Conservation (phyloP, 2,113 vertebrate species). For the Butorides virescens region DNA sequence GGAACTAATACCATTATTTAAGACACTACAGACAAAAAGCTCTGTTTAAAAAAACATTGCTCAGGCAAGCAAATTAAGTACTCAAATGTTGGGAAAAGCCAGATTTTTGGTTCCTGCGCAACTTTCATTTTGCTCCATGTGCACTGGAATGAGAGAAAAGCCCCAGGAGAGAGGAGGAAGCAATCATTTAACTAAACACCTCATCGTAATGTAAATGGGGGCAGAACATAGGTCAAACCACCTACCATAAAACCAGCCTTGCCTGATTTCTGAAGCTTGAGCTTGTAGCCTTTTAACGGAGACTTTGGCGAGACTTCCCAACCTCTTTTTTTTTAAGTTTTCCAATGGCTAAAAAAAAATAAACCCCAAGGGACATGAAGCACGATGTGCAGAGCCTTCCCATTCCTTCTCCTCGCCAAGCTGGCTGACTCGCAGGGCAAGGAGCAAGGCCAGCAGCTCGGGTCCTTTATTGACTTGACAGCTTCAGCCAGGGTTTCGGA, state of each 20-base stretch:
- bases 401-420: accelerated
- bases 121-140: not conserved
- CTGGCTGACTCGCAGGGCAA: accelerated
- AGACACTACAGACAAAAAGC: not conserved
- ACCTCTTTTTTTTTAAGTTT: not conserved
- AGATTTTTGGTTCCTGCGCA: not conserved
- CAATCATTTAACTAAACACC: slow-evolving; percentile 21
- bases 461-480: not conserved
- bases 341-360: not conserved
- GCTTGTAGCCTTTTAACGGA: not conserved
- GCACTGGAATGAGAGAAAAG: not conserved
- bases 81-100: not conserved
- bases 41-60: not conserved
- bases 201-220: not conserved
- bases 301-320: not conserved
- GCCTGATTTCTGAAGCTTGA: not conserved
- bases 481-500: not conserved
- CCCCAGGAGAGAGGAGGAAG: slow-evolving; percentile 34
- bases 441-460: not conserved
- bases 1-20: not conserved
- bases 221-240: not conserved
- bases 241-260: not conserved
- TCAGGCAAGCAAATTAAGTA: not conserved
- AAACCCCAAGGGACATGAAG: not conserved
- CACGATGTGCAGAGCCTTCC: not conserved